A percentile compares a stretch with the other conserved stretches of the same genome.
Conservation (phyloP, 2,888 invertebrate genomes). For the Therioaphis trifolii region DNA sequence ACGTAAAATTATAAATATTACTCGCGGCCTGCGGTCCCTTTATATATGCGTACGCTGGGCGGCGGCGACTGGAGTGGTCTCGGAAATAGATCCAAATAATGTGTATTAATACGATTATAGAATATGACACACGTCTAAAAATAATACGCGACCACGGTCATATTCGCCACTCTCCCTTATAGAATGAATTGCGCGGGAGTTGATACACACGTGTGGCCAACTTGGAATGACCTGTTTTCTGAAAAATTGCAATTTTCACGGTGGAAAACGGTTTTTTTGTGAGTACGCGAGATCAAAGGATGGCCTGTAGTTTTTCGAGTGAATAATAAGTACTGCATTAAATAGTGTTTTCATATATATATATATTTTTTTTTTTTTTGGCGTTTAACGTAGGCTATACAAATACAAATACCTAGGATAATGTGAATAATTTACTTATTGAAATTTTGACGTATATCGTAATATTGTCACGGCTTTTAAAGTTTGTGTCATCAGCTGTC, state of each 20-base stretch:
- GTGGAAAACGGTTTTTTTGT: no score
- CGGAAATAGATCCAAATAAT: constrained; percentile 47
- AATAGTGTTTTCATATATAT: no score
- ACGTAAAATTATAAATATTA: constrained; percentile 16
- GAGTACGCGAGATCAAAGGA: no score
- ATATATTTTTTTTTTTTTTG: no score
- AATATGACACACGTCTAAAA: constrained; percentile 60
- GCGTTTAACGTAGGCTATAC: no score
- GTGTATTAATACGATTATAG: constrained; percentile 36
- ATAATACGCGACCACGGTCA: constrained; percentile 48
- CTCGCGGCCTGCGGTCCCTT: neutral
- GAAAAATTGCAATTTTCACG: neutral
- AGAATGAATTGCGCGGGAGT: neutral
- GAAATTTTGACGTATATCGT: no score
- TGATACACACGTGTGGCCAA: constrained; percentile 9
- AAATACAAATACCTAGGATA: no score
- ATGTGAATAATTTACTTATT: no score
- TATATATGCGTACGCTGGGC: neutral
- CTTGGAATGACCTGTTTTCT: constrained; percentile 45
- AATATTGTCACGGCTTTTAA: no score
- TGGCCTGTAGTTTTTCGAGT: no score
- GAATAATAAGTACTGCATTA: no score
- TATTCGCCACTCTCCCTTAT: neutral
- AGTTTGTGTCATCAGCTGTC: no score
- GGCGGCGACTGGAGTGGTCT: constrained; percentile 28